Evolutionary conservation across 2,888 invertebrate genomes (phyloP), one percentile per base, ranked within the genome.

Genomic region (Watsonalla binaria): DNA sequence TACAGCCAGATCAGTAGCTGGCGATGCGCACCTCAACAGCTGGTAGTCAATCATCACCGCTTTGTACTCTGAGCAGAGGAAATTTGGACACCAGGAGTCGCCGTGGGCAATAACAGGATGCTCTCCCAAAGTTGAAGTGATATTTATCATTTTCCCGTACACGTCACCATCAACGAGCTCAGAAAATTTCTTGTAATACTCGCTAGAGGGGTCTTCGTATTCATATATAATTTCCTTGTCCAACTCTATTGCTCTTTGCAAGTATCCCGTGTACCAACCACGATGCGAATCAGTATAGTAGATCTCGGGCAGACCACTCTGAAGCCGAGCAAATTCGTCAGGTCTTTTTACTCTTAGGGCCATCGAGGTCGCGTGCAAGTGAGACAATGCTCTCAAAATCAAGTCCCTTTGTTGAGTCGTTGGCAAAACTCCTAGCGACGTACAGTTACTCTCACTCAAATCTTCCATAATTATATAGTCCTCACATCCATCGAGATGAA

Each of bases 401-500:
- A 60, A 52, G 53, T 82, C 68, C 56, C 70, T 70, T 57, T 81
- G 70, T 4, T 51, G 45, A 50, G 58, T 52, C 5, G 70, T 71
- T 11, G 75, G 74, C 51, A 57, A 54, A 53, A 59, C 63, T 2
- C 71, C 54, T n/a, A 78, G 53, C 5, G 76, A 54, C 13, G n/a
- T 33, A 52, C 63, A 78, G 47, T 64, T 54, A 5, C 54, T 65
- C 34, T 77, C 78, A n/a, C 62, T 53, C 24, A 84, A 57, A 57
- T 84, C 83, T 62, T 80, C 80, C 56, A 80, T 61, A 14, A 83
- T 50, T 53, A 84, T 74, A 53, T 74, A 84, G 59, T 82, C 83
- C 15, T 80, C 63, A 37, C 57, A 42, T 9, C 76, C 79, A 52
- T 83, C 80, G 34, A 64, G 54, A 45, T 75, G 62, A 53, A 59